Evolutionary conservation across 2,888 invertebrate genomes (phyloP).

Genomic region (Stegana nigrithorax): DNA sequence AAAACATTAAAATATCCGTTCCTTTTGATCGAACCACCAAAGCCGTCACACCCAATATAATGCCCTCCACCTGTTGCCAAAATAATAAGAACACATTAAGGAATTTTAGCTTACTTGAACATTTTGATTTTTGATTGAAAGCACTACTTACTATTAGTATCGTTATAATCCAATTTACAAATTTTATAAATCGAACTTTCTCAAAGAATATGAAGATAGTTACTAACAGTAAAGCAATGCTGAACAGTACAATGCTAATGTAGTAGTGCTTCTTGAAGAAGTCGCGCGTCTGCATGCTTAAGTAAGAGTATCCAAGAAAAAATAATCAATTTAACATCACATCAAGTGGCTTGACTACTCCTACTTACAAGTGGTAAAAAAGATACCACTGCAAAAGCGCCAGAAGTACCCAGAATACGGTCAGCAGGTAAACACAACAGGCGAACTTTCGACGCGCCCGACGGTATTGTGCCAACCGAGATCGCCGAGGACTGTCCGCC

Average conservation of each 20-base stretch:
- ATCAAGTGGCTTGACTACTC: too few relatives aligned
- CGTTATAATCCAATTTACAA: slow-evolving; percentile 44
- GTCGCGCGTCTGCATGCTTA: background rate
- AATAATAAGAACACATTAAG: too few relatives aligned
- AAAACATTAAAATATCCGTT: slow-evolving; percentile 33
- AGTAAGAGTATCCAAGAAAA: background rate
- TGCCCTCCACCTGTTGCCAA: slow-evolving; percentile 43
- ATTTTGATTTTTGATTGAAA: too few relatives aligned
- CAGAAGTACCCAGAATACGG: slow-evolving; percentile 37
- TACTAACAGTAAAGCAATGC: slow-evolving; percentile 35
- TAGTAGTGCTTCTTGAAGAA: slow-evolving; percentile 21
- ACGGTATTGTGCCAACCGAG: slow-evolving; percentile 30
- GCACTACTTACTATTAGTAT: slow-evolving; percentile 50
- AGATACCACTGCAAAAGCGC: slow-evolving; percentile 45
- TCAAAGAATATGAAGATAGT: slow-evolving; percentile 50
- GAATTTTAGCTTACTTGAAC: background rate
- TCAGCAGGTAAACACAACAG: slow-evolving; percentile 39
- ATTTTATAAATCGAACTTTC: slow-evolving; percentile 34
- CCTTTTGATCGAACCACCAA: slow-evolving; percentile 19
- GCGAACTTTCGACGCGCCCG: slow-evolving; percentile 46
- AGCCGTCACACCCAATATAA: slow-evolving; percentile 39
- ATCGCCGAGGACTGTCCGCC: background rate
- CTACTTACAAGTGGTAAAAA: slow-evolving; percentile 38
- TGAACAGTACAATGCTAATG: slow-evolving; percentile 41
- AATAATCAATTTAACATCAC: too few relatives aligned